Conservation (phyloP, 2,113 vertebrate genomes). For the Triplophysa rosa region DNA sequence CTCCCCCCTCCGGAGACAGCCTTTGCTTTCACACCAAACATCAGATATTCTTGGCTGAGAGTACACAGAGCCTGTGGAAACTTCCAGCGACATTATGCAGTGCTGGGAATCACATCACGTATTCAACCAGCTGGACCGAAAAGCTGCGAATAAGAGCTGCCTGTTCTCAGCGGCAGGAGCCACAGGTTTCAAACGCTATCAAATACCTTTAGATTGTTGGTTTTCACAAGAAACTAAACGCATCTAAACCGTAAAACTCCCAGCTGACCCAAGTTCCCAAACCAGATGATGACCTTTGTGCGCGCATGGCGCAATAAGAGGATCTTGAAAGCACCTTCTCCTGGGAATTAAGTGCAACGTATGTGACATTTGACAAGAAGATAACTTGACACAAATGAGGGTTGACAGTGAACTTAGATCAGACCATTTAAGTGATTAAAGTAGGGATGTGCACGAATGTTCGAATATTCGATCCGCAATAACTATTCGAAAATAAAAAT, state of each 20-base stretch:
- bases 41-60: conserved; percentile 52
- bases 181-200: conserved; percentile 24
- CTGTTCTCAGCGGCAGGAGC: conserved; percentile 34
- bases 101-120: conserved; percentile 42
- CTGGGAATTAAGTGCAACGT: conserved; percentile 16
- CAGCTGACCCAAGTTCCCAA: not conserved
- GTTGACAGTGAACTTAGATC: conserved; percentile 18
- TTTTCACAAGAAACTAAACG: conserved; percentile 1
- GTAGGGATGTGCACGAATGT: too few relatives aligned
- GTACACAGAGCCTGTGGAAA: conserved; percentile 49
- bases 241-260: not conserved
- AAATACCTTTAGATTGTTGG: conserved; percentile 22
- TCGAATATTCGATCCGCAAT: too few relatives aligned
- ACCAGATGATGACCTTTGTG: conserved; percentile 7
- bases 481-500: too few relatives aligned
- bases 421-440: not conserved
- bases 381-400: conserved; percentile 9
- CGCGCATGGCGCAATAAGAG: conserved; percentile 5
- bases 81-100: conserved; percentile 46
- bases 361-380: not conserved
- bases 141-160: conserved; percentile 40
- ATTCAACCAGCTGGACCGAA: conserved; percentile 49
- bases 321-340: conserved; percentile 24
- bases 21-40: conserved; percentile 54
- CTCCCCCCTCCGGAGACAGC: conserved; percentile 36